Percentiles rank a stretch among this genome's conserved stretches.
Evolutionary conservation across 2,113 vertebrate species (phyloP).

Genomic region (Hypomesus transpacificus): DNA sequence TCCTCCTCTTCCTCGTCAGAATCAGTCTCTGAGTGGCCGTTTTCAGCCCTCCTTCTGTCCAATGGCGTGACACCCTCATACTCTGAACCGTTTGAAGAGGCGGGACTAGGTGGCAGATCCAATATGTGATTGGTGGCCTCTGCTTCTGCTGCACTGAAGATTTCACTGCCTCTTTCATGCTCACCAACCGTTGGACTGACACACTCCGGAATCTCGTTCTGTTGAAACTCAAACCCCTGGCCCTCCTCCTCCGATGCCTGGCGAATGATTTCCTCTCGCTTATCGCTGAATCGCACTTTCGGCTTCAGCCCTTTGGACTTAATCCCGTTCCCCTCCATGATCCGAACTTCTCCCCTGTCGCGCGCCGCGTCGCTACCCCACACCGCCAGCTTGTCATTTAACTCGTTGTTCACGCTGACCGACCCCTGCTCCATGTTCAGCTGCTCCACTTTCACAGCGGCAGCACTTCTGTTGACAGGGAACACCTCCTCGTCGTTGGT

Average conservation of each 20-base stretch:
- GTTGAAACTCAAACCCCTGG: constrained; percentile 57
- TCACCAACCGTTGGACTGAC: constrained; percentile 42
- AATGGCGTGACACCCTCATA: constrained; percentile 66
- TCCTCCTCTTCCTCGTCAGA: constrained; percentile 65
- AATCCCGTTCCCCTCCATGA: constrained; percentile 60
- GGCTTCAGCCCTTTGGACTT: constrained; percentile 68
- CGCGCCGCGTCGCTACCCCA: constrained; percentile 44
- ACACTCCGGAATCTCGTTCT: constrained; percentile 44
- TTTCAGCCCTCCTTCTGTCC: constrained; percentile 72
- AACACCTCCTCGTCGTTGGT: constrained; percentile 48
- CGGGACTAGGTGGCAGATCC: constrained; percentile 66
- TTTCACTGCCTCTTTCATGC: constrained; percentile 30
- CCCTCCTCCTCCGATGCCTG: constrained; percentile 64
- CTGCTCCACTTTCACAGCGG: constrained; percentile 30
- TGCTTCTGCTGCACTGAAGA: constrained; percentile 33
- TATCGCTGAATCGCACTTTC: constrained; percentile 77
- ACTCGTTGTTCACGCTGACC: constrained; percentile 45
- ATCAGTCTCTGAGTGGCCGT: constrained; percentile 68
- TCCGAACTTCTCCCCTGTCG: constrained; percentile 46
- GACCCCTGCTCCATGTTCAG: constrained; percentile 40
- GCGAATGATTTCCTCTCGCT: constrained; percentile 74
- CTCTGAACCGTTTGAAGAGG: constrained; percentile 70
- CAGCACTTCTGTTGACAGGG: constrained; percentile 23
- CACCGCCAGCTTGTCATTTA: constrained; percentile 56
- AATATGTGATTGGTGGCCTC: constrained; percentile 48